Evolutionary conservation across 2,113 vertebrate species (phyloP).

Genomic region (Neodon shergylaensis): DNA sequence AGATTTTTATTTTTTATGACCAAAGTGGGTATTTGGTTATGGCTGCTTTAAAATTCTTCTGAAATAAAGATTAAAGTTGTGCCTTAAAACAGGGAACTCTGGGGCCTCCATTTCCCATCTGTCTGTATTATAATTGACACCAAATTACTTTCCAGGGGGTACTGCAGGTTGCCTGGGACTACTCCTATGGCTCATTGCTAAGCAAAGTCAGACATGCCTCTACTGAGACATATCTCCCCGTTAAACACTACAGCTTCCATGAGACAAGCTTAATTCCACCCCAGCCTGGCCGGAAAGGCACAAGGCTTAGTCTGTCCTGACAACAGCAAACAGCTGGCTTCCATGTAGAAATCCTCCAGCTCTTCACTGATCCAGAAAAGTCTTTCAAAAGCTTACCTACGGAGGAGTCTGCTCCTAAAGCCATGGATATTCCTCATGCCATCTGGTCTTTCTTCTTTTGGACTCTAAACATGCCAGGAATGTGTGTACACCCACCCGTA

Average conservation of each 20-base stretch:
- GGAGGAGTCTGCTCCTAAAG: neutral
- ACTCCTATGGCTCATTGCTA: neutral
- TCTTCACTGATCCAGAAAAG: conserved; percentile 16
- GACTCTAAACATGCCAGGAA: neutral
- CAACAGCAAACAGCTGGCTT: conserved; percentile 8
- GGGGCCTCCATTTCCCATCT: conserved; percentile 61
- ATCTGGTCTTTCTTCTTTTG: neutral
- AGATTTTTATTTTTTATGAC: conserved; percentile 67
- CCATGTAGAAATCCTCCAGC: neutral
- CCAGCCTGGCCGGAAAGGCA: neutral
- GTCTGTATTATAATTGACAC: conserved; percentile 50
- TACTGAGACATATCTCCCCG: conserved; percentile 43
- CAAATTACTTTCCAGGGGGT: conserved; percentile 61
- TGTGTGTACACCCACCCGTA: neutral
- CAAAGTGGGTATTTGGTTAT: conserved; percentile 68
- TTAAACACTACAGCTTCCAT: conserved; percentile 37
- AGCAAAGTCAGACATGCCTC: conserved; percentile 50
- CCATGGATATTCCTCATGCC: neutral
- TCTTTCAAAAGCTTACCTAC: conserved; percentile 16
- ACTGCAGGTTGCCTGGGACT: neutral
- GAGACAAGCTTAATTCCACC: conserved; percentile 22
- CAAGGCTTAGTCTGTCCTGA: conserved; percentile 40
- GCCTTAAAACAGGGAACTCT: conserved; percentile 62
- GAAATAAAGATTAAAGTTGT: conserved; percentile 71
- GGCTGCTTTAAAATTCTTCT: conserved; percentile 71